Conservation (phyloP, 2,113 vertebrate genomes). For the Oxyruncus cristatus region DNA sequence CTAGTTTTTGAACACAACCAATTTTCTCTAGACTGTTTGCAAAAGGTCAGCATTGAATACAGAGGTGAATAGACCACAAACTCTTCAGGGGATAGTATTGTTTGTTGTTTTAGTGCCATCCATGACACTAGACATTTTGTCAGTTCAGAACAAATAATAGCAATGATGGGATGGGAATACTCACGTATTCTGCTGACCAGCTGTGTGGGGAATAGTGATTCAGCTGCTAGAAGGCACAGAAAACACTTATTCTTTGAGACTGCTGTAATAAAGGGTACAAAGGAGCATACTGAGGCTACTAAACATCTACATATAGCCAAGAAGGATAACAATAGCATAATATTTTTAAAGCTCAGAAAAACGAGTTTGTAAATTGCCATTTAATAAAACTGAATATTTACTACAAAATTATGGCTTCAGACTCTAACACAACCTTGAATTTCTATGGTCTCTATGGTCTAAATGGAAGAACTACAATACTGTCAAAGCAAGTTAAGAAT, state of each 20-base stretch:
- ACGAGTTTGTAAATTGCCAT: background rate
- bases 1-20: background rate
- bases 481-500: background rate
- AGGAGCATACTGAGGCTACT: background rate
- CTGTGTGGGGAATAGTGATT: background rate
- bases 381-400: background rate
- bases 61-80: background rate
- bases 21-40: background rate
- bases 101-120: background rate
- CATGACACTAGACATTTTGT: background rate
- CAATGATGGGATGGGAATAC: background rate
- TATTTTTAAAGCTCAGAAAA: background rate
- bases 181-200: background rate
- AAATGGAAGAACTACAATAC: background rate
- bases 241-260: background rate
- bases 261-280: background rate
- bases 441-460: background rate
- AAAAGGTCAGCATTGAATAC: background rate
- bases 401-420: background rate
- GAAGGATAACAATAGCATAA: background rate
- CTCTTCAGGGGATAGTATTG: background rate
- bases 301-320: background rate
- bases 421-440: background rate
- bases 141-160: slow-evolving; percentile 26
- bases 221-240: background rate